Conservation (phyloP, 2,797 vertebrate species). For the Chanos chanos region DNA sequence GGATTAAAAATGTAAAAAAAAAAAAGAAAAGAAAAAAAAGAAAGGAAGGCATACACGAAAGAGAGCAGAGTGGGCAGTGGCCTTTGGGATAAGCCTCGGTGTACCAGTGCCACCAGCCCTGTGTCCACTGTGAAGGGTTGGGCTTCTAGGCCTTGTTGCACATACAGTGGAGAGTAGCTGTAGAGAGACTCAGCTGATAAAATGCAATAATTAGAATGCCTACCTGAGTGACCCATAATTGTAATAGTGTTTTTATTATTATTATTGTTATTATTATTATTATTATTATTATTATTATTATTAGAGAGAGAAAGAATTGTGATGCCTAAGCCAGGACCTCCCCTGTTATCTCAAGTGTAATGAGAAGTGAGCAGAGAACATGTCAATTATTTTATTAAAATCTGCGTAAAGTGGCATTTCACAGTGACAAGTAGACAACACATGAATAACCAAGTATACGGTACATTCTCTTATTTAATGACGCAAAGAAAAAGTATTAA, state of each 20-base stretch:
- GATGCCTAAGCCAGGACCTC: conserved; percentile 35
- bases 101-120: no score
- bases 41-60: no score
- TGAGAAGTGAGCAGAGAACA: conserved; percentile 62
- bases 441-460: conserved; percentile 53
- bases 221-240: conserved; percentile 25
- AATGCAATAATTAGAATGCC: conserved; percentile 45
- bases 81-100: no score
- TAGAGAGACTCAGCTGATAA: conserved; percentile 28
- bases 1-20: neutral
- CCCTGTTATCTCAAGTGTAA: conserved; percentile 52
- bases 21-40: neutral
- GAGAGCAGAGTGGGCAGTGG: no score
- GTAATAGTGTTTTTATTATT: conserved; percentile 1
- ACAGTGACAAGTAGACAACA: conserved; percentile 59
- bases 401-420: conserved; percentile 67
- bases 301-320: conserved; percentile 39
- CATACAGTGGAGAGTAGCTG: conserved; percentile 18
- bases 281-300: no score
- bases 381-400: conserved; percentile 70
- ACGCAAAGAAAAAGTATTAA: conserved; percentile 58
- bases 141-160: conserved; percentile 25
- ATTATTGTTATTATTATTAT: no score
- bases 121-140: conserved; percentile 23
- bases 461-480: conserved; percentile 66